A percentile compares a stretch with the other conserved stretches of the same genome.
Evolutionary conservation across 2,113 vertebrate genomes (phyloP).

Genomic region (Psilopogon haemacephalus): DNA sequence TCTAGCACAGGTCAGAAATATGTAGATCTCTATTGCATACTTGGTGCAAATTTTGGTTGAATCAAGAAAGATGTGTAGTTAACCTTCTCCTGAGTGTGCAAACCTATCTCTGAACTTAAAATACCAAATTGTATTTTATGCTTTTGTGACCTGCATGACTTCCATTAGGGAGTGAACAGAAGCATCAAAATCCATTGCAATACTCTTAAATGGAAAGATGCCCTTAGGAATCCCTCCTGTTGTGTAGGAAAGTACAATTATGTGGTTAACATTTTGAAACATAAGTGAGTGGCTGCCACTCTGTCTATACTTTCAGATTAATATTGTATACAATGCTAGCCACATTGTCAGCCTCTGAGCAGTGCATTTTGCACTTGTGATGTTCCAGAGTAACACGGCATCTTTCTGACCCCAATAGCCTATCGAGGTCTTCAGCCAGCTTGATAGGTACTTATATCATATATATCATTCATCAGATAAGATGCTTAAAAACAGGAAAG

Average conservation of each 20-base stretch:
- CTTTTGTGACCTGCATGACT: slow-evolving; percentile 12
- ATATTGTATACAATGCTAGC: slow-evolving; percentile 56
- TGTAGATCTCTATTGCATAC: not conserved
- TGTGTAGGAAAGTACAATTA: not conserved
- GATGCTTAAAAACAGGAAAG: not conserved
- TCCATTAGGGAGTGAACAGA: slow-evolving; percentile 26
- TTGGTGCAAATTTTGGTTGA: not conserved
- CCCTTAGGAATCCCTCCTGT: slow-evolving; percentile 8
- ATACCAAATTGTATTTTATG: not conserved
- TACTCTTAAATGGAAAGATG: slow-evolving; percentile 40
- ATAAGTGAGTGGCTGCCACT: slow-evolving; percentile 34
- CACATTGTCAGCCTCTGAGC: not conserved
- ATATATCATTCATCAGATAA: not conserved
- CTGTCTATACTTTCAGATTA: slow-evolving; percentile 23
- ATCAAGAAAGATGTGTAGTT: not conserved
- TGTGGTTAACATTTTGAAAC: slow-evolving; percentile 34
- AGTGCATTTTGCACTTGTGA: not conserved
- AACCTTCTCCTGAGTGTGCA: not conserved
- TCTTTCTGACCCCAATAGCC: not conserved
- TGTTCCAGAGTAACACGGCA: not conserved
- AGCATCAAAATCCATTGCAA: not conserved
- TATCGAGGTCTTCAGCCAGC: not conserved
- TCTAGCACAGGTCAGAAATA: not conserved
- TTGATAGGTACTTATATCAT: not conserved
- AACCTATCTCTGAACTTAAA: not conserved